Evolutionary conservation across 2,888 invertebrate species (phyloP).

Genomic region (Molanna angustata): DNA sequence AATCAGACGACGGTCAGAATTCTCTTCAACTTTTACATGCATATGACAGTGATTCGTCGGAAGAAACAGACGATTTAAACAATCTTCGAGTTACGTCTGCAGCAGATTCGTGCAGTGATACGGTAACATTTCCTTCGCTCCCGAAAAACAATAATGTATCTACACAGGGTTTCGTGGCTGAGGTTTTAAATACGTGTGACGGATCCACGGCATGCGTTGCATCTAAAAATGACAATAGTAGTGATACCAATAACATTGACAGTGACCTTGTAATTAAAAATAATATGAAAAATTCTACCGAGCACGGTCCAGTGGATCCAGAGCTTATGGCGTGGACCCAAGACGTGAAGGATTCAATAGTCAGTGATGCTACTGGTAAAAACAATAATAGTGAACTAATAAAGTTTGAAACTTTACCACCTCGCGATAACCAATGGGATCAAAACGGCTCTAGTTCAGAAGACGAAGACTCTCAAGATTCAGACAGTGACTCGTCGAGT

Average conservation of each 20-base stretch:
- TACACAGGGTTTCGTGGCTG: neutral
- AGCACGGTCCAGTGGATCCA: slow-evolving; percentile 5
- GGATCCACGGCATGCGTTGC: neutral
- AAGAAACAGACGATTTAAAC: slow-evolving; percentile 19
- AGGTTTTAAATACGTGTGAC: neutral
- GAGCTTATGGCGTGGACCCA: neutral
- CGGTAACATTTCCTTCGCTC: no score
- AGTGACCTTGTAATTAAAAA: slow-evolving; percentile 4
- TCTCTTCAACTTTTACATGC: slow-evolving; percentile 21
- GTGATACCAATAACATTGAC: neutral
- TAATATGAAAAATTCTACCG: slow-evolving; percentile 2
- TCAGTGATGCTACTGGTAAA: neutral
- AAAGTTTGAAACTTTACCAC: slow-evolving; percentile 5
- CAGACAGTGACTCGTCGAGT: slow-evolving; percentile 21
- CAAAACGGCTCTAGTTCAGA: slow-evolving; percentile 10
- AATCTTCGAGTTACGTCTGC: no score
- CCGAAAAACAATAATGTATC: no score
- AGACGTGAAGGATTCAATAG: neutral
- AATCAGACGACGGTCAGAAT: slow-evolving; percentile 8
- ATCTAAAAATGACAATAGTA: neutral
- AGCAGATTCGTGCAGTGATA: no score
- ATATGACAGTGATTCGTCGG: slow-evolving; percentile 22
- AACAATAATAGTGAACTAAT: slow-evolving; percentile 5
- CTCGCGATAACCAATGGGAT: slow-evolving; percentile 10
- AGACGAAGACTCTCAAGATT: slow-evolving; percentile 20